Percentiles rank a stretch among this genome's conserved stretches.
Evolutionary conservation across 1,140 invertebrate genomes (phyloP).

Genomic region (Bombus affinis): DNA sequence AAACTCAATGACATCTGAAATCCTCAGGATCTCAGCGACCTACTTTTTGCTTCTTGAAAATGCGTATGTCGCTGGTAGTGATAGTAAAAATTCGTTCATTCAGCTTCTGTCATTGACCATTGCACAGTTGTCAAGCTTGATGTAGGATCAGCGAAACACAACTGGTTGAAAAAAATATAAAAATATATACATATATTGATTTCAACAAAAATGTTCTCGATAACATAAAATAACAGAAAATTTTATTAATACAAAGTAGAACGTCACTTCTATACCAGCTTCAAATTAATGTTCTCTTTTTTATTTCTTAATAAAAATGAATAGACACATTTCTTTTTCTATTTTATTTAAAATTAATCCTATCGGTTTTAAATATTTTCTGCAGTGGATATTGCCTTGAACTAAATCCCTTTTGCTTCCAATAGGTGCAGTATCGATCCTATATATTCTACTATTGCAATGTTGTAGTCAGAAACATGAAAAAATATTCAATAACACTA

Average conservation of each 20-base stretch:
- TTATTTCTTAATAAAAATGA: background rate
- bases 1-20: background rate
- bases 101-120: background rate
- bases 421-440: background rate
- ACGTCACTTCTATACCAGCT: background rate
- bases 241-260: background rate
- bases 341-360: background rate
- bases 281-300: background rate
- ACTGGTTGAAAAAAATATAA: background rate
- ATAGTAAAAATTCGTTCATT: background rate
- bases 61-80: background rate
- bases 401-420: background rate
- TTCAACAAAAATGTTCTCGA: background rate
- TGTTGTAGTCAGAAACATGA: background rate
- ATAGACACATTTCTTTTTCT: background rate
- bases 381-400: background rate
- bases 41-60: background rate
- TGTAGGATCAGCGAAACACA: background rate
- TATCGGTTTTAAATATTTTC: background rate
- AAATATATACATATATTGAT: background rate
- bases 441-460: background rate
- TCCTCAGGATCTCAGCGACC: background rate
- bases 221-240: background rate
- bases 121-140: background rate
- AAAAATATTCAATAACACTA: background rate